Percentiles rank a stretch among this genome's conserved stretches.
phyloP scores from a whole-genome alignment of 2,113 vertebrate genomes.

The Eulemur macaco region DNA sequence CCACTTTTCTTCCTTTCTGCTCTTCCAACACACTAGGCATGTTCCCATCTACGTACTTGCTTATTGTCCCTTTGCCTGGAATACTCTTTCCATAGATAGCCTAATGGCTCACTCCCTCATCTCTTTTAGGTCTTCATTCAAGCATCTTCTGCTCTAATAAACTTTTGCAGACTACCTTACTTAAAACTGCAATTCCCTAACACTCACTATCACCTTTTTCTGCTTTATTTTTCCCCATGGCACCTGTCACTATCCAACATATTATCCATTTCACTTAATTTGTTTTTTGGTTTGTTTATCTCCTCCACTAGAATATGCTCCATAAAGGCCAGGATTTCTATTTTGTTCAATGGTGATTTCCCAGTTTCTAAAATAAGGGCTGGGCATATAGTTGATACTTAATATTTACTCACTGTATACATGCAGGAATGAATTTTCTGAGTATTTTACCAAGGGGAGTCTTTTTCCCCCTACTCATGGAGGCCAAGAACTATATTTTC shows the following conservation, averaged over 20 bases:
- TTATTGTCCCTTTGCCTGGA: background rate
- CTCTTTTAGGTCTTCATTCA: background rate
- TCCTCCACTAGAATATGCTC: background rate
- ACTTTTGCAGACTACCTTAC: background rate
- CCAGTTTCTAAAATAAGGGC: conserved; percentile 8
- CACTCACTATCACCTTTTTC: background rate
- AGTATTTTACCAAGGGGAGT: conserved; percentile 34
- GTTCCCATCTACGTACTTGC: background rate
- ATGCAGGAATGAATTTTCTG: conserved; percentile 1
- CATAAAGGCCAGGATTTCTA: background rate
- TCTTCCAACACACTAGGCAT: background rate
- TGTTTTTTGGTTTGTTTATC: background rate
- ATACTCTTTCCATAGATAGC: background rate
- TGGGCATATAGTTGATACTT: background rate
- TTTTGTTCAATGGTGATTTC: background rate
- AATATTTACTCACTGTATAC: conserved; percentile 42
- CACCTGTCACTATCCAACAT: background rate
- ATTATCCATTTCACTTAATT: background rate
- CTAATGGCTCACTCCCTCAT: background rate
- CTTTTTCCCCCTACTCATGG: background rate
- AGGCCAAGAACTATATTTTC: conserved; percentile 21
- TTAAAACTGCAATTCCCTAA: background rate
- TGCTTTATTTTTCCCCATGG: background rate
- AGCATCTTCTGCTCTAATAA: background rate
- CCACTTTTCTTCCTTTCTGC: background rate